These are phyloP conservation scores for Psilopsiagon aymara DNA, from an alignment of 2,113 vertebrate genomes.

Conservation along the genomic window DNA sequence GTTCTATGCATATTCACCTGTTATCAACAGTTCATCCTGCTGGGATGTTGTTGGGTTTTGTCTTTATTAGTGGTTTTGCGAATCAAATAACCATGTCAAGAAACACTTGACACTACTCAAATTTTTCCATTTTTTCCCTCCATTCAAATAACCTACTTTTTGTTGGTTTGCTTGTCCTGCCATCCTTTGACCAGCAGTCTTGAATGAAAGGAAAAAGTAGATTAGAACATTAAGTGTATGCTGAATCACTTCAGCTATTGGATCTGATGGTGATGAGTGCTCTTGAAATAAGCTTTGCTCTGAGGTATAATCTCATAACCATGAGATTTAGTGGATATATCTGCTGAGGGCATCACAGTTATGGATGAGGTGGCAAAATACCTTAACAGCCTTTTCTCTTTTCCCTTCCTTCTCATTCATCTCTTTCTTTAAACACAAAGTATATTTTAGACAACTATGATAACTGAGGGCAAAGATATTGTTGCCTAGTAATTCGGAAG, in stretches of 20 bases:
- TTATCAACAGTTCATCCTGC: background rate
- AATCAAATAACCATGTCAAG: background rate
- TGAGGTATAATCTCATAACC: background rate
- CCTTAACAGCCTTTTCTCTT: background rate
- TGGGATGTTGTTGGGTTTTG: background rate
- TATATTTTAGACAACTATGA: background rate
- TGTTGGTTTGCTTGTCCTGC: background rate
- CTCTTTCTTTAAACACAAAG: background rate
- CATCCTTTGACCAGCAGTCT: background rate
- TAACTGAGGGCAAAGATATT: background rate
- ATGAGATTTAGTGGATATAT: background rate
- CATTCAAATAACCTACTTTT: background rate
- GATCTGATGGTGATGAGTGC: background rate
- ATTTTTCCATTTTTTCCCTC: background rate
- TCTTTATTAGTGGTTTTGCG: background rate
- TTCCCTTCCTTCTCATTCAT: background rate
- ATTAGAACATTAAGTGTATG: background rate
- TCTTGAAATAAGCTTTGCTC: constrained; percentile 14
- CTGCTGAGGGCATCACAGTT: background rate
- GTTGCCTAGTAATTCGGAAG: background rate
- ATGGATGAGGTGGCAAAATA: background rate
- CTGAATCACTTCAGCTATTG: background rate
- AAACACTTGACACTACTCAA: background rate
- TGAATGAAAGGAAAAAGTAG: background rate
- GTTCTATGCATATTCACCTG: background rate